These are phyloP conservation scores for Micrasema minimum DNA, from an alignment of 1,140 invertebrate genomes.

Conservation along the genomic window DNA sequence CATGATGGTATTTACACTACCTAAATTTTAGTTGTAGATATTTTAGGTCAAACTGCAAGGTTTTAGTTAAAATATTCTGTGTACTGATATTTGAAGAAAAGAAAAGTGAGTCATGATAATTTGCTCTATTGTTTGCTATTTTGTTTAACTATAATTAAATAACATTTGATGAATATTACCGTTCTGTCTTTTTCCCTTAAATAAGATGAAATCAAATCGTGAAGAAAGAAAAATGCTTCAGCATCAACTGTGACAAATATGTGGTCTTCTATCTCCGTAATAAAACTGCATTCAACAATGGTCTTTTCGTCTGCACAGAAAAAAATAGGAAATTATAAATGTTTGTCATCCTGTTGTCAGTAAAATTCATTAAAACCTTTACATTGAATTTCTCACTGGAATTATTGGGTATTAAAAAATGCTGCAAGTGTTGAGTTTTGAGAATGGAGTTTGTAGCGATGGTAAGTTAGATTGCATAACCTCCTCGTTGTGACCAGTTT, in stretches of 20 bases:
- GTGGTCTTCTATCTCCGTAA: conserved; percentile 98
- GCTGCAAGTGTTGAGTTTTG: conserved; percentile 92
- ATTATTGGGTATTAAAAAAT: conserved; percentile 75
- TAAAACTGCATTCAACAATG: conserved; percentile 94
- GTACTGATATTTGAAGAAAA: no score
- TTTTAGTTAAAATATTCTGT: no score
- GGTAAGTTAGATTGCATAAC: conserved; percentile 95
- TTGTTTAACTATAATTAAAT: no score
- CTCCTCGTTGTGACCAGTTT: conserved; percentile 87
- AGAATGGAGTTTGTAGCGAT: conserved; percentile 90
- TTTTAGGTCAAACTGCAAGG: not conserved
- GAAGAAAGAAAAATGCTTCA: conserved; percentile 96
- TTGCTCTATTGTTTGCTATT: no score
- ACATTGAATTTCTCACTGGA: conserved; percentile 65
- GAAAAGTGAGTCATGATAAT: no score
- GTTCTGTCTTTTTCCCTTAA: conserved; percentile 91
- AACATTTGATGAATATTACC: conserved; percentile 69
- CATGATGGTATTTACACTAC: not conserved
- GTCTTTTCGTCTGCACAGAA: conserved; percentile 80
- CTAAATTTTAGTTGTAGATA: conserved; percentile 1
- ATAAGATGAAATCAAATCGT: conserved; percentile 96
- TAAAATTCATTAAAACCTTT: no score
- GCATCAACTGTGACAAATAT: conserved; percentile 98
- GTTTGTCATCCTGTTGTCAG: no score
- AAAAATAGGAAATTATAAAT: not conserved